Percentiles rank a stretch among this genome's conserved stretches.
These are phyloP conservation scores for Tachysurus fulvidraco DNA, from an alignment of 2,113 vertebrate genomes.

Conservation along the genomic window DNA sequence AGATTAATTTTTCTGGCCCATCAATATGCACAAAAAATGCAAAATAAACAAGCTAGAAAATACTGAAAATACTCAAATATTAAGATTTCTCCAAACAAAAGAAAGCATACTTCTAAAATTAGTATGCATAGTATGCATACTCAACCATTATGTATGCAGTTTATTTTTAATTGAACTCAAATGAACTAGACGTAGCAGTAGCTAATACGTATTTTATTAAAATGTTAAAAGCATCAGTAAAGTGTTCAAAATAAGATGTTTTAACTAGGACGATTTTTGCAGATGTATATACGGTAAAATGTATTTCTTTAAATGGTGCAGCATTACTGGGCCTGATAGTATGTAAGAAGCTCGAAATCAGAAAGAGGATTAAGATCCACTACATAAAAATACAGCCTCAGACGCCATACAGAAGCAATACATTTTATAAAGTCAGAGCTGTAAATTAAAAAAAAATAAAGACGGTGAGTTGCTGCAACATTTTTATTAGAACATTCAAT, in stretches of 20 bases:
- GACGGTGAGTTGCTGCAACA: not conserved
- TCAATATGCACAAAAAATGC: not conserved
- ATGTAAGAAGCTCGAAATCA: not conserved
- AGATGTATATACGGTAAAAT: not conserved
- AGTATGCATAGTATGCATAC: no score
- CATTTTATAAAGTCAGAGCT: not conserved
- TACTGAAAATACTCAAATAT: no score
- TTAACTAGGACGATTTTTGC: not conserved
- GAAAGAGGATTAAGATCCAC: not conserved
- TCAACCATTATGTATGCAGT: no score
- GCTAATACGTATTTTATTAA: no score
- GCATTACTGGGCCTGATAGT: not conserved
- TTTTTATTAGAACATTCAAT: constrained; percentile 10
- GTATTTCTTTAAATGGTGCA: not conserved
- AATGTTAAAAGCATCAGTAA: no score
- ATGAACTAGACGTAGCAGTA: no score
- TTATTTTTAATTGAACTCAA: no score
- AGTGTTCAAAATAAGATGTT: not conserved
- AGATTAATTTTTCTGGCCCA: no score
- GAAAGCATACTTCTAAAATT: no score
- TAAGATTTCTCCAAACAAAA: no score
- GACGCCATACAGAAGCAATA: not conserved
- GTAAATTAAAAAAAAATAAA: not conserved
- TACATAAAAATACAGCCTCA: not conserved
- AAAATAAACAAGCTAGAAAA: not conserved